Conservation (phyloP, 2,797 vertebrate species). For the Manis pentadactyla region DNA sequence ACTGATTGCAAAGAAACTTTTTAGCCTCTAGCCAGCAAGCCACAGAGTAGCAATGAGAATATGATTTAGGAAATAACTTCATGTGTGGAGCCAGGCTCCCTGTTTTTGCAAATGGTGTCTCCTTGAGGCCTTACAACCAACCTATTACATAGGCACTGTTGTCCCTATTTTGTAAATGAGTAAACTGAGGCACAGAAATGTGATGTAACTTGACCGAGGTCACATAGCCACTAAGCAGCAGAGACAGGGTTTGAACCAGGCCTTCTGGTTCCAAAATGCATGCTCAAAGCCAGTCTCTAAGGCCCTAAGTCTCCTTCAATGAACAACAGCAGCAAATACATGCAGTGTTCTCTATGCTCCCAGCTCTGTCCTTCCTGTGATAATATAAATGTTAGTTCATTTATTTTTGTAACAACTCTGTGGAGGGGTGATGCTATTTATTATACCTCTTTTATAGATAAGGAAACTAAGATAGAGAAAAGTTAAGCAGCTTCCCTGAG, state of each 20-base stretch:
- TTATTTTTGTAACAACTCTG: background rate
- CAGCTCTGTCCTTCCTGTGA: background rate
- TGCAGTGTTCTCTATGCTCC: background rate
- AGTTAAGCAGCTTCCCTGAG: background rate
- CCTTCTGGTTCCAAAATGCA: background rate
- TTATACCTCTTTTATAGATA: background rate
- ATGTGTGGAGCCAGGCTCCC: constrained; percentile 37
- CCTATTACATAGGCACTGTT: background rate
- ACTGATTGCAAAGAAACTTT: constrained; percentile 72
- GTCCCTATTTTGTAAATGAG: constrained; percentile 11
- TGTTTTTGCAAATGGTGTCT: constrained; percentile 27
- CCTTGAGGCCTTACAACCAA: background rate
- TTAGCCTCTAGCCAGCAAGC: constrained; percentile 43
- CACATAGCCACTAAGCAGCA: background rate
- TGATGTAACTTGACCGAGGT: background rate
- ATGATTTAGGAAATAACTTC: constrained; percentile 34
- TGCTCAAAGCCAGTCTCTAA: background rate
- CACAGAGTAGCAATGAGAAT: background rate
- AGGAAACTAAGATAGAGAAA: constrained; percentile 24
- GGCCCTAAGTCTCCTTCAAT: background rate
- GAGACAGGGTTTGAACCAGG: background rate
- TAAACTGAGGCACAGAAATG: background rate
- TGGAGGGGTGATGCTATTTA: background rate
- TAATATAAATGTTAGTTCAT: background rate
- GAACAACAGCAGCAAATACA: background rate